Percentiles rank a stretch among this genome's conserved stretches.
phyloP scores from a whole-genome alignment of 2,888 invertebrate genomes.

The Ellobium chinense region DNA sequence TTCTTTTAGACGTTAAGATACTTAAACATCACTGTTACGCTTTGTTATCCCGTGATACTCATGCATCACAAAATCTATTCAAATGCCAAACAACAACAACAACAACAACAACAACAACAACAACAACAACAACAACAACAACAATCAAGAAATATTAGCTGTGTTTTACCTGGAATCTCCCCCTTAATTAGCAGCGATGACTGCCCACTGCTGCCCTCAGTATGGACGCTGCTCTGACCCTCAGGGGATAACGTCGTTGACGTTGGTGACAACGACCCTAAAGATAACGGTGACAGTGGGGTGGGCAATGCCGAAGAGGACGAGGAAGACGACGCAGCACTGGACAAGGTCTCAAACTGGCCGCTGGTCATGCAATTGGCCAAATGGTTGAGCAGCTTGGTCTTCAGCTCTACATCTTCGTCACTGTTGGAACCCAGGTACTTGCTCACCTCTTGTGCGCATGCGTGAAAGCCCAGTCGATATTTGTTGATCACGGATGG shows the following conservation, averaged over 20 bases:
- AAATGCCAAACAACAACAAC: too few relatives aligned
- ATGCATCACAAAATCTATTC: too few relatives aligned
- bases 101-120: too few relatives aligned
- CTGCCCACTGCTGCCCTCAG: neutral
- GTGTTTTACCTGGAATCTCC: too few relatives aligned
- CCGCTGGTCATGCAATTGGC: conserved; percentile 58
- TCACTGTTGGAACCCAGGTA: conserved; percentile 70
- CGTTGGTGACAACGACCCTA: neutral
- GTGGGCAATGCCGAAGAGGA: neutral
- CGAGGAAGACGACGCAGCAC: neutral
- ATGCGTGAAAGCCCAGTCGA: conserved; percentile 73
- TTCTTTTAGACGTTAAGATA: too few relatives aligned
- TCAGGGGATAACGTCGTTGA: neutral
- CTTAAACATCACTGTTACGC: too few relatives aligned
- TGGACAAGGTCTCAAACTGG: neutral
- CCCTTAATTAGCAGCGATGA: neutral
- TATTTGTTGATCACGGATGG: conserved; percentile 67
- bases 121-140: too few relatives aligned
- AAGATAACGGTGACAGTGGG: neutral
- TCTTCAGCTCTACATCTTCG: conserved; percentile 64
- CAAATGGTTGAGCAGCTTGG: conserved; percentile 69
- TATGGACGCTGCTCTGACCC: neutral
- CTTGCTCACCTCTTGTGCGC: conserved; percentile 73
- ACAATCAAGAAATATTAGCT: too few relatives aligned
- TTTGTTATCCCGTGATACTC: too few relatives aligned